Evolutionary conservation across 2,797 vertebrate genomes (phyloP).

Genomic region (Neosalanx taihuensis): DNA sequence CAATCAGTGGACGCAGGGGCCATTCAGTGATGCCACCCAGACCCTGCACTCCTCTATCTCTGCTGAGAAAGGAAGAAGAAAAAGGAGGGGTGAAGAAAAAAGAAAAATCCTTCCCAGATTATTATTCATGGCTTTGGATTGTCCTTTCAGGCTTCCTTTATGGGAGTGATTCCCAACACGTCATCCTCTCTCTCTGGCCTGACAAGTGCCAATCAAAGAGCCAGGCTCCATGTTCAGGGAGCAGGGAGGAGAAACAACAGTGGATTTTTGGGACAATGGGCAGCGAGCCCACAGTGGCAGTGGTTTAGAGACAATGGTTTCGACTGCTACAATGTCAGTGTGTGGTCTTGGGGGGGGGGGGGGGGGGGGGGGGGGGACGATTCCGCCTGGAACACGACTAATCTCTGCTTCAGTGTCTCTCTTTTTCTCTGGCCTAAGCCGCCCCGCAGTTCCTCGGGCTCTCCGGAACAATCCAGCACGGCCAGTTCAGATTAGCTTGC

Average conservation of each 20-base stretch:
- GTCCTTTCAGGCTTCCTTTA: slow-evolving; percentile 77
- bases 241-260: slow-evolving; percentile 63
- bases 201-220: slow-evolving; percentile 97
- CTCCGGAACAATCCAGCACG: slow-evolving; percentile 83
- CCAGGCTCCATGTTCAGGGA: slow-evolving; percentile 65
- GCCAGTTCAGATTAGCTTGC: slow-evolving; percentile 89
- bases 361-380: slow-evolving; percentile 61
- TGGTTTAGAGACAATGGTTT: slow-evolving; percentile 83
- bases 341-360: slow-evolving; percentile 87
- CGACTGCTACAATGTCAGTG: slow-evolving; percentile 86
- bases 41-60: slow-evolving; percentile 78
- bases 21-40: slow-evolving; percentile 85
- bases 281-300: slow-evolving; percentile 76
- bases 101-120: slow-evolving; percentile 76
- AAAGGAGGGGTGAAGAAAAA: slow-evolving; percentile 60
- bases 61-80: slow-evolving; percentile 55
- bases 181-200: slow-evolving; percentile 86
- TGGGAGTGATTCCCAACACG: slow-evolving; percentile 75
- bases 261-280: slow-evolving; percentile 85
- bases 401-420: slow-evolving; percentile 87
- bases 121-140: slow-evolving; percentile 83
- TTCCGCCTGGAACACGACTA: slow-evolving; percentile 82
- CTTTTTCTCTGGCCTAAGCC: slow-evolving; percentile 90
- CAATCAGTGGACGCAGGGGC: slow-evolving; percentile 78
- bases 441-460: slow-evolving; percentile 76